A percentile compares a stretch with the other conserved stretches of the same genome.
Conservation (phyloP, 2,888 invertebrate species). For the Bellardia bayeri region DNA sequence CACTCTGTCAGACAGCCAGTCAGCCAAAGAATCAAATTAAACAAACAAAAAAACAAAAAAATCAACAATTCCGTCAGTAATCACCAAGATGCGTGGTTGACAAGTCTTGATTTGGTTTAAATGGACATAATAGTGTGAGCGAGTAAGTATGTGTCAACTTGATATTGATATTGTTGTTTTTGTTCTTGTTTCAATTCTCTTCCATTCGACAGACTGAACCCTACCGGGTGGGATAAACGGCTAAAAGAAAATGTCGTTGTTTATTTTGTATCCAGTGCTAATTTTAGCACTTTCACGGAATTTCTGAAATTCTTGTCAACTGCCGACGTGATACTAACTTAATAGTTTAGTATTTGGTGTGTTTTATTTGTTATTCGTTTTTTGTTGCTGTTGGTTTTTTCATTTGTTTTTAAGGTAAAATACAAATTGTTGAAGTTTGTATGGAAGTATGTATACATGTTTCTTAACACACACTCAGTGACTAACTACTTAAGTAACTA, state of each 20-base stretch:
- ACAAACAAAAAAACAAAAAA: slow-evolving; percentile 16
- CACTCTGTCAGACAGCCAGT: not conserved
- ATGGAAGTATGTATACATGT: not conserved
- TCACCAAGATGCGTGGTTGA: slow-evolving; percentile 61
- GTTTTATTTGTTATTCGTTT: not conserved
- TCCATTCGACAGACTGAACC: not conserved
- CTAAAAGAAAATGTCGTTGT: slow-evolving; percentile 22
- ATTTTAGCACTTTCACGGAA: slow-evolving; percentile 75
- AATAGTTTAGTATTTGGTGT: slow-evolving; percentile 14
- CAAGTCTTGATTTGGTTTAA: slow-evolving; percentile 66
- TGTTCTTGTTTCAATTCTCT: not conserved
- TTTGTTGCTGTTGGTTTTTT: no score
- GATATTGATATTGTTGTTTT: slow-evolving; percentile 38
- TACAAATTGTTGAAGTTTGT: not conserved
- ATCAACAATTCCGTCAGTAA: slow-evolving; percentile 53
- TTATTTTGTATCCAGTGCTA: slow-evolving; percentile 71
- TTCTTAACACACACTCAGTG: not conserved
- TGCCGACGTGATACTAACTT: slow-evolving; percentile 47
- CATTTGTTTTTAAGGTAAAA: not conserved
- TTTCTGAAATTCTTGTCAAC: slow-evolving; percentile 74
- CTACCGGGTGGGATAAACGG: slow-evolving; percentile 47
- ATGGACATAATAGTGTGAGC: slow-evolving; percentile 59
- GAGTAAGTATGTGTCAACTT: slow-evolving; percentile 49
- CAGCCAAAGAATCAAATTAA: slow-evolving; percentile 14
- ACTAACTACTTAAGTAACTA: not conserved